These are phyloP conservation scores for Reticulitermes speratus DNA, from an alignment of 1,140 invertebrate species.

Conservation along the genomic window DNA sequence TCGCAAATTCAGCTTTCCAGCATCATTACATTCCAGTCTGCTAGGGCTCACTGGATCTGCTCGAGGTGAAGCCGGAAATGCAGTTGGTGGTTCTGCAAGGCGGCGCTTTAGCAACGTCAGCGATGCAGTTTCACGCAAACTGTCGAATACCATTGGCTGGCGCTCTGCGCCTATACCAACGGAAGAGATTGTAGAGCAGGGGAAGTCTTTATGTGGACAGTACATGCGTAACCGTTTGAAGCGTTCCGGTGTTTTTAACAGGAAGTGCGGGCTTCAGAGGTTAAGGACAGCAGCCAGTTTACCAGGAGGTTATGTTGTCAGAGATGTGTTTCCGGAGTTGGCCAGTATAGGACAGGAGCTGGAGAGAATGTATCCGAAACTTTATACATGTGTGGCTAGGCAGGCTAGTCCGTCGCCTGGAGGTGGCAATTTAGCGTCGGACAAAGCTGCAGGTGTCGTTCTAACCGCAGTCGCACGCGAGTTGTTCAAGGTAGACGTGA, in stretches of 20 bases:
- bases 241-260: constrained; percentile 62
- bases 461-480: constrained; percentile 60
- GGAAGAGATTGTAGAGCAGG: constrained; percentile 57
- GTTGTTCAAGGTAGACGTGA: constrained; percentile 58
- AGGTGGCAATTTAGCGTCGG: constrained; percentile 53
- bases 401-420: constrained; percentile 48
- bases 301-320: constrained; percentile 48
- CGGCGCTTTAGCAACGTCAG: constrained; percentile 68
- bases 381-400: constrained; percentile 40
- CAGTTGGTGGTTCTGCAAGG: constrained; percentile 42
- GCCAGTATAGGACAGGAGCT: constrained; percentile 58
- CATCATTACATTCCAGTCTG: constrained; percentile 48
- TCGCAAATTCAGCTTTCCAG: constrained; percentile 58
- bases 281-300: constrained; percentile 60
- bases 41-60: constrained; percentile 38
- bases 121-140: constrained; percentile 65
- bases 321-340: constrained; percentile 60
- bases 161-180: constrained; percentile 54
- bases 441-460: constrained; percentile 55
- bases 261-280: constrained; percentile 67
- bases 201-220: constrained; percentile 62
- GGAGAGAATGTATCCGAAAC: constrained; percentile 61
- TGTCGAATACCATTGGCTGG: constrained; percentile 71
- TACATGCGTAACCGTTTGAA: constrained; percentile 66
- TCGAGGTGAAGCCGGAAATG: constrained; percentile 36